Base-by-base conservation (phyloP, 2,113 vertebrate species). In the Cochlearius cochlearius region DNA sequence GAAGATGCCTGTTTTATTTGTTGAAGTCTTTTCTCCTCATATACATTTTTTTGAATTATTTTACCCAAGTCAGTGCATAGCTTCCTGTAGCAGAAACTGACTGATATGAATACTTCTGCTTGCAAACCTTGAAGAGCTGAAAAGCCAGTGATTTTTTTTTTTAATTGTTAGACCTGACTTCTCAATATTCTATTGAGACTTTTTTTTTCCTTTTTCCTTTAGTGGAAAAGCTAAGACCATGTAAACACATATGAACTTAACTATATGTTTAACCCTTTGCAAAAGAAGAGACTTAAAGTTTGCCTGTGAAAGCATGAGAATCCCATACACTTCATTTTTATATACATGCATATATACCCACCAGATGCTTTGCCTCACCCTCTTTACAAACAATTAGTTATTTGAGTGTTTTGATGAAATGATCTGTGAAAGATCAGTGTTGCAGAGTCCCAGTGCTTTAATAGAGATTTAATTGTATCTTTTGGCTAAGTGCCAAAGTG, bases 391-490 rank as follows among this genome's bases (percentile, higher is more conserved):
- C 17, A 92, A 86, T 69, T 69, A 88, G 22, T 75, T 75, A 50
- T 60, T 21, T 87, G 38, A 95, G 27, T 39, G 15, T 78, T 89
- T 73, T 92, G 47, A 92, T 68, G 18, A 94, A 95, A 95, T 82
- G 69, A 60, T 68, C 49, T 92, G 66, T 89, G 86, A 82, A 92
- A 94, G 56, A 87, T 56, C 39, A 59, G n/a, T 71, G 59, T 92
- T 94, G 52, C 79, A 75, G 45, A 72, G 47, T 50, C 22, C 13
- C 15, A 72, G 7, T 11, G 45, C 26, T 79, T 81, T 91, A 94
- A 96, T 15, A 82, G 83, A 75, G 38, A 89, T 81, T 89, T 96
- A 97, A 94, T 92, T 72, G 53, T 66, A 62, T 45, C 58, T 92
- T 95, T 89, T 85, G 69, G 22, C n/a, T 72, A 89, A 91, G 36